phyloP scores from a whole-genome alignment of 2,888 invertebrate species.

The Buathra laborator region DNA sequence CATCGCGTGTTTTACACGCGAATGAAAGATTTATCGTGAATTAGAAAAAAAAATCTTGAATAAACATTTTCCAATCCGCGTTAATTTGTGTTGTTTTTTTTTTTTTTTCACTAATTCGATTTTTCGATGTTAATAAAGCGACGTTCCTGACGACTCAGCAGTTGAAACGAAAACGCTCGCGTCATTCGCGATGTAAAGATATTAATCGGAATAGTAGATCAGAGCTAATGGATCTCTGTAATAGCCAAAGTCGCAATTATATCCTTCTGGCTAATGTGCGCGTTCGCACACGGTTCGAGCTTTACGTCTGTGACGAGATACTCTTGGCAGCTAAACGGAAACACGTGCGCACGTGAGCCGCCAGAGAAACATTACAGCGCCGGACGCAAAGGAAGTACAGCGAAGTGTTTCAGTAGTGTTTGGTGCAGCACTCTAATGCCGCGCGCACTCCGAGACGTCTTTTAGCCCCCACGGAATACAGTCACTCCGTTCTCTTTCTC shows the following conservation, averaged over 20 bases:
- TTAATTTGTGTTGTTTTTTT: neutral
- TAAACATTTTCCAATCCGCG: neutral
- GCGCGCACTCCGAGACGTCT: neutral
- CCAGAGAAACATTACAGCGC: slow-evolving; percentile 9
- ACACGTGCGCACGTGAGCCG: slow-evolving; percentile 51
- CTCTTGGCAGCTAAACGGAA: slow-evolving; percentile 58
- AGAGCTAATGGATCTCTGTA: slow-evolving; percentile 24
- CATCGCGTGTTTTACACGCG: slow-evolving; percentile 27
- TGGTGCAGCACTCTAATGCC: neutral
- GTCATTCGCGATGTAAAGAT: slow-evolving; percentile 12
- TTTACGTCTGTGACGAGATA: slow-evolving; percentile 40
- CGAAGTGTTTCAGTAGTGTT: neutral
- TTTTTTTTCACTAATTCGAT: too few relatives aligned
- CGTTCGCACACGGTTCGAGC: neutral
- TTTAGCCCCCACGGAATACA: neutral
- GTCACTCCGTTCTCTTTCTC: slow-evolving; percentile 64
- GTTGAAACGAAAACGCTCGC: slow-evolving; percentile 7
- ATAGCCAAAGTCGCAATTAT: slow-evolving; percentile 50
- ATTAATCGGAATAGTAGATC: slow-evolving; percentile 9
- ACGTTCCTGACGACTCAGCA: too few relatives aligned
- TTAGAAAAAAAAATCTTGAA: slow-evolving; percentile 5
- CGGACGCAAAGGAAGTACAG: neutral
- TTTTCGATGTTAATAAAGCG: too few relatives aligned
- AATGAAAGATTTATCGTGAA: slow-evolving; percentile 14
- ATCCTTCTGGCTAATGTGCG: neutral